Conservation (phyloP, 2,113 vertebrate genomes). For the Eulemur rufifrons region DNA sequence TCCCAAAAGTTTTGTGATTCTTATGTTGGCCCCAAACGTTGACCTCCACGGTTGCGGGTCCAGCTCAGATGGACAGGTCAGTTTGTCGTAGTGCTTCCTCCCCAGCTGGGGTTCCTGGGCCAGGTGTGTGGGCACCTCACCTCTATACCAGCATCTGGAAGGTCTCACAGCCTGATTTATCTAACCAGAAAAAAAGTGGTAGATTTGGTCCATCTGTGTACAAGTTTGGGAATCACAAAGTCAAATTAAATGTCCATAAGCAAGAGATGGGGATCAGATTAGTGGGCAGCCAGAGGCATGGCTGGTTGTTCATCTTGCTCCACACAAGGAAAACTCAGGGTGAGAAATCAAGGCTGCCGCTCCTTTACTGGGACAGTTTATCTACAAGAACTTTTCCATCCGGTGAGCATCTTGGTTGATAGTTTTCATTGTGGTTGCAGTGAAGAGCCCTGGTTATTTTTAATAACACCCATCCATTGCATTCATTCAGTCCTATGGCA, state of each 20-base stretch:
- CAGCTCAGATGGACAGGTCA: not conserved
- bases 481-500: conserved; percentile 68
- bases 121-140: not conserved
- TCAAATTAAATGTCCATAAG: not conserved
- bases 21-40: not conserved
- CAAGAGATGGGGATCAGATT: not conserved
- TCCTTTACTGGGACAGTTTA: not conserved
- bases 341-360: not conserved
- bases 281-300: not conserved
- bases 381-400: conserved; percentile 61
- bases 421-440: conserved; percentile 50
- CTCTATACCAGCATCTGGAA: not conserved
- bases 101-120: not conserved
- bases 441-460: conserved; percentile 72
- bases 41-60: not conserved
- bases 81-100: not conserved
- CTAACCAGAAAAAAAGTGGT: not conserved
- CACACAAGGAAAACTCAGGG: not conserved
- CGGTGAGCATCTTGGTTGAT: conserved; percentile 1
- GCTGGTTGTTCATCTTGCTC: not conserved
- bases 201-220: not conserved
- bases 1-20: not conserved
- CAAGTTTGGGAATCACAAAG: not conserved
- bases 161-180: not conserved
- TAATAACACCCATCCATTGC: conserved; percentile 68